These are phyloP conservation scores for Pogonophryne albipinna DNA, from an alignment of 2,797 vertebrate species.

Conservation along the genomic window DNA sequence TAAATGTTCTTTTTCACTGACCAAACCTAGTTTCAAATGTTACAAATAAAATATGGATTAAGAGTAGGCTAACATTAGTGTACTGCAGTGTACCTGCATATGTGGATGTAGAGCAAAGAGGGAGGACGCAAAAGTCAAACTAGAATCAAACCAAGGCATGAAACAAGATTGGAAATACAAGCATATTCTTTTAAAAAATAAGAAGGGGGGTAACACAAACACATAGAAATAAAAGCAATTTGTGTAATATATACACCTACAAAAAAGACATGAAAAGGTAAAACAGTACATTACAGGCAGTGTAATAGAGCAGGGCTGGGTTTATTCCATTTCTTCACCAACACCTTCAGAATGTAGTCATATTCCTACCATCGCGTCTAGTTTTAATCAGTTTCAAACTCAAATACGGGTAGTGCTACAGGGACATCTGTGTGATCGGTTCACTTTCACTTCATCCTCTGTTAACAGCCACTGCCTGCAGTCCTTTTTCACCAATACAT, in stretches of 20 bases:
- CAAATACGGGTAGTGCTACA: not conserved
- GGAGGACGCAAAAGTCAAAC: not conserved
- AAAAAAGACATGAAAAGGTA: constrained; percentile 30
- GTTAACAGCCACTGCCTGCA: not conserved
- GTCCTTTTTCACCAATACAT: not conserved
- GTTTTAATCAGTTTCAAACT: constrained; percentile 12
- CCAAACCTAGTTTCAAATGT: constrained; percentile 1
- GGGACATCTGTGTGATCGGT: not conserved
- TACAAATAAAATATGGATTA: not conserved
- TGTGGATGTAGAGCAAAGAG: not conserved
- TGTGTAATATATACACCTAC: constrained; percentile 43
- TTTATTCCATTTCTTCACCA: constrained; percentile 24
- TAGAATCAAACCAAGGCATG: constrained; percentile 12
- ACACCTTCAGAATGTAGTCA: not conserved
- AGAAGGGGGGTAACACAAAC: constrained; percentile 6
- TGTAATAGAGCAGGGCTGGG: constrained; percentile 21
- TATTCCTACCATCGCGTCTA: not conserved
- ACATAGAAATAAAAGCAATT: constrained; percentile 33
- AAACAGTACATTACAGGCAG: constrained; percentile 46
- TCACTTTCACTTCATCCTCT: constrained; percentile 14
- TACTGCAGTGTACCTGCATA: not conserved
- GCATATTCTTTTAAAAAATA: not conserved
- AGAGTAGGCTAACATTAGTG: not conserved
- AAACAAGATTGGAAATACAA: constrained; percentile 27
- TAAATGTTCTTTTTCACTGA: not conserved